Evolutionary conservation across 53 echinoderm and acorn worm genomes (phyloP), one percentile per base, ranked within the genome.

Genomic region (Holothuria scabra): DNA sequence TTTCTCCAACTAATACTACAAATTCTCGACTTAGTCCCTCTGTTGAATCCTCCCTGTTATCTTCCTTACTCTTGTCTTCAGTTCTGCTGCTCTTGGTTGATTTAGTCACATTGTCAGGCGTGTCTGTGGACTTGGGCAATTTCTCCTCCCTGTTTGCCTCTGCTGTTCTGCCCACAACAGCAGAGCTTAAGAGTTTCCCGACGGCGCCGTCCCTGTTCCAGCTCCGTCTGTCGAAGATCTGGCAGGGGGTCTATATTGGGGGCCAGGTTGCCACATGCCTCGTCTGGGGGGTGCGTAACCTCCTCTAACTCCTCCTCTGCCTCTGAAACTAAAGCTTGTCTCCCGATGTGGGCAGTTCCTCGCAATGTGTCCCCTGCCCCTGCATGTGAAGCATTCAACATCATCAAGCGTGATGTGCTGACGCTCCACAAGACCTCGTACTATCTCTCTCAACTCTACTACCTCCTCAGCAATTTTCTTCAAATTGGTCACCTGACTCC

Each of bases 141-240:
- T 12, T 21, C 44, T 44, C 44, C 44, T 44, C 44, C 44, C 44
- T 44, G 44, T 44, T 44, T 44, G 9, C 60, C 85, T 35, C 85
- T 60, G 44, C 74, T 84, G 85, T 84, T 84, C 25, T 58, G 71
- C 84, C 84, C 84, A 52, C 84, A 84, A 84, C 71, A 84, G 69
- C 60, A 72, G 85, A 84, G 85, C 60, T 56, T 28, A 58, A 69
- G 68, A 84, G 74, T 84, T 84, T 84, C 58, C 85, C 74, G 22
- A 26, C 23, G 22, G 22, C 62, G 22, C 23, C 7, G 62, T 24
- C 23, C 12, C 26, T 24, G 62, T 7, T 24, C 62, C 23, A 14
- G 62, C 44, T 44, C 44, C 44, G 10, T 7, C 44, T 44, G 44
- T 44, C 44, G 44, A 44, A 44, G 44, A 44, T 44, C 44, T 44